A percentile compares a stretch with the other conserved stretches of the same genome.
phyloP scores from a whole-genome alignment of 2,113 vertebrate species.

The Caranx melampygus region DNA sequence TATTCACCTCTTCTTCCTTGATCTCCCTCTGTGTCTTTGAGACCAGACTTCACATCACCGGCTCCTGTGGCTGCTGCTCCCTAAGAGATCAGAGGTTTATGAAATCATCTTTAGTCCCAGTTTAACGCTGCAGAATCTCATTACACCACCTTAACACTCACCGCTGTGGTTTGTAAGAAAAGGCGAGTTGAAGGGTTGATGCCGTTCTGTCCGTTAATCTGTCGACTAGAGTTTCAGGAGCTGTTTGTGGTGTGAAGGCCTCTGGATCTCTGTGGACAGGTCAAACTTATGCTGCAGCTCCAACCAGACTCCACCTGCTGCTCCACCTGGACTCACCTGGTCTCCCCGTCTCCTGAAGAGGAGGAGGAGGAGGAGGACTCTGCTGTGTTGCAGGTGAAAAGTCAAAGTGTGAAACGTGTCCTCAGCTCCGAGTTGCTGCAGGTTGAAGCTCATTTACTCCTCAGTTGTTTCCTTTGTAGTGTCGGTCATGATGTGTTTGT shows the following conservation, averaged over 20 bases:
- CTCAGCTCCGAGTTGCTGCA: neutral
- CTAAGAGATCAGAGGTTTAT: constrained; percentile 33
- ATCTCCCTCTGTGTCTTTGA: constrained; percentile 1
- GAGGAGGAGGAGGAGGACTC: constrained; percentile 1
- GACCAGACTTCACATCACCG: constrained; percentile 30
- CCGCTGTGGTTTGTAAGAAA: neutral
- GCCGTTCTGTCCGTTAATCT: constrained; percentile 26
- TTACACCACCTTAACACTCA: neutral
- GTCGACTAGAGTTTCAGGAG: constrained; percentile 3
- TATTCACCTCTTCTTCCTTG: neutral
- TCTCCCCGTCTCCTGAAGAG: constrained; percentile 15
- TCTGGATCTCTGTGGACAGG: constrained; percentile 39
- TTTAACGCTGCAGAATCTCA: constrained; percentile 30
- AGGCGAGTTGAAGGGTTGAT: neutral
- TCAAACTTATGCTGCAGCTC: constrained; percentile 13
- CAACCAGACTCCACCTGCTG: constrained; percentile 31
- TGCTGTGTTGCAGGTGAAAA: constrained; percentile 28
- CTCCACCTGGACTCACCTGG: constrained; percentile 14
- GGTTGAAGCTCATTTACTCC: constrained; percentile 26
- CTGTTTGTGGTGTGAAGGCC: constrained; percentile 4
- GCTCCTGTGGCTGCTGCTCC: constrained; percentile 10
- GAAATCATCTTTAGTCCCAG: constrained; percentile 18
- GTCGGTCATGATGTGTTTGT: constrained; percentile 28
- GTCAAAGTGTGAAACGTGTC: neutral
- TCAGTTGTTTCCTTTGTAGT: constrained; percentile 15